phyloP scores from a whole-genome alignment of 1,140 invertebrate species.

The Microplitis demolitor region DNA sequence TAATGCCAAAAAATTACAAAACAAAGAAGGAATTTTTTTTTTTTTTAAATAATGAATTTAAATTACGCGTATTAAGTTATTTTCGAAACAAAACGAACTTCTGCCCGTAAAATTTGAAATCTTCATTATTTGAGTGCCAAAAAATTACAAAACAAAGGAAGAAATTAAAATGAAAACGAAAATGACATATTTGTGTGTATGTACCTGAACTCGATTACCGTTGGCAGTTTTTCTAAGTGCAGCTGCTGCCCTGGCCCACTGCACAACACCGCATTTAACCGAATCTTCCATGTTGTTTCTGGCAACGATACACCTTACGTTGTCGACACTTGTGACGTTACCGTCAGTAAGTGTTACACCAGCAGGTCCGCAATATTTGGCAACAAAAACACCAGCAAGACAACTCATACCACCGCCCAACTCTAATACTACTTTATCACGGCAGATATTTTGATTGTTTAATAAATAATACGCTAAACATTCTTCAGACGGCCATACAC shows the following conservation, averaged over 20 bases:
- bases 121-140: not conserved
- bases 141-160: not conserved
- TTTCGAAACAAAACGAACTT: not conserved
- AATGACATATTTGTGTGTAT: constrained; percentile 2
- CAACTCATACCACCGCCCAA: constrained; percentile 87
- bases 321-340: constrained; percentile 77
- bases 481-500: constrained; percentile 90
- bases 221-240: constrained; percentile 41
- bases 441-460: constrained; percentile 70
- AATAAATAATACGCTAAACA: constrained; percentile 78
- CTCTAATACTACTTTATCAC: constrained; percentile 73
- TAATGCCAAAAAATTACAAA: not conserved
- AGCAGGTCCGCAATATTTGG: constrained; percentile 68
- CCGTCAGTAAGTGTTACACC: constrained; percentile 77
- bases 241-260: constrained; percentile 56
- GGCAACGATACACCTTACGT: constrained; percentile 70
- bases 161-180: not conserved
- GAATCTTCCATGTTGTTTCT: constrained; percentile 65
- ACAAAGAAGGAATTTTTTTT: not conserved
- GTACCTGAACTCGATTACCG: constrained; percentile 49
- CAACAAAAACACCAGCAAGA: constrained; percentile 76
- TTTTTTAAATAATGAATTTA: no score
- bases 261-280: constrained; percentile 56
- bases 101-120: not conserved
- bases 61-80: no score